Base-by-base conservation (phyloP, 2,797 vertebrate species). In the Clarias platycephalus region DNA sequence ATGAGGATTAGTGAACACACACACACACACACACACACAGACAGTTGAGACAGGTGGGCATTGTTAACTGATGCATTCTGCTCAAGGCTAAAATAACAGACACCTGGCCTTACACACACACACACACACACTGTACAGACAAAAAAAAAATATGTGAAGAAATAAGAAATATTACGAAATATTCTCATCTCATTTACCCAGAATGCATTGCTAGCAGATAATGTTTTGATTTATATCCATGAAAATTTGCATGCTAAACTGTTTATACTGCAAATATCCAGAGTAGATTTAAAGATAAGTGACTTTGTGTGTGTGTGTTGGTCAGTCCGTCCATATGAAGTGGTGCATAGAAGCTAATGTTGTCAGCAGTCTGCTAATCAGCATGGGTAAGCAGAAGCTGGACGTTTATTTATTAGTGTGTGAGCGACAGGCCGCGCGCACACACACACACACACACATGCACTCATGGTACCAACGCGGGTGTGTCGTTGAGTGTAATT, bases 341-440 rank as follows among this genome's bases (percentile, higher is more conserved):
- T 63, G n/a, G 58, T 62, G 60, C 4, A 24, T 58, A n/a, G 20
- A 80, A 4, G 44, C 63, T 67, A 40, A 49, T 49, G 31, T 31
- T 28, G 53, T 28, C 24, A 40, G 60, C 6, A 31, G 62, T 34
- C 49, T 81, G 80, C 53, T 81, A 70, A 70, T 66, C 60, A 68
- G 64, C 28, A 24, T 24, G 37, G 13, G 26, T 53, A 13, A 28
- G 4, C 80, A 58, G 80, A 81, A 68, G 58, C 80, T 58, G 66
- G 80, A 58, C n/a, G 13, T 22, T 58, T 70, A 40, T 70, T 81
- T 70, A 70, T 81, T 81, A 57, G 49, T 24, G 1, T 82, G 34
- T 24, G 49, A 72, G 9, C 20, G 15, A n/a, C 22, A 20, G 53
- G 12, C 12, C 13, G 26, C 49, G 16, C 12, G 49, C 24, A 82